Evolutionary conservation across 1,140 invertebrate genomes (phyloP), one percentile per base, ranked within the genome.

Genomic region (Mylabris phalerata): DNA sequence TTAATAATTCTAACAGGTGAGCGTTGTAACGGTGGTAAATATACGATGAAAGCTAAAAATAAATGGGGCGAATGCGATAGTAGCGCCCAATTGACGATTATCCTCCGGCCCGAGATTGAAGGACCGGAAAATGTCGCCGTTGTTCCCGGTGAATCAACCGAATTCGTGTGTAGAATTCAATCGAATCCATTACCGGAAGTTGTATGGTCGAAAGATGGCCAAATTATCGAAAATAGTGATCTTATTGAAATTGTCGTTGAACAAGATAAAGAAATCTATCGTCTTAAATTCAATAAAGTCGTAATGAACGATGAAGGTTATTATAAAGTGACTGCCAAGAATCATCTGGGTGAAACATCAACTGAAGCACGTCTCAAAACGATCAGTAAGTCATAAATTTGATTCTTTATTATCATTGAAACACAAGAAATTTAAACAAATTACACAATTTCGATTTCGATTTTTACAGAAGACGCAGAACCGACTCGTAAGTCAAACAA

Each of bases 181-280:
- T 86, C 88, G 6, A 91, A 92, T 73, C 91, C 91, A 0, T 82
- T 85, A 48, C 86, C 90, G 25, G 84, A 85, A 62, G 79, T 93
- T 5, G 80, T 81, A 48, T 93, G 90, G 88, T 78, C 76, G 60
- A 84, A 84, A 72, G 81, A 84, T 62, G 84, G 80, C 5, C 74
- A 80, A 50, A 74, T 82, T 27, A 75, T 89, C 6, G 75, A 80
- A 52, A 77, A 81, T 2, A 77, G 77, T 25, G 78, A 80, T 9
- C 77, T 78, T 43, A 80, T 80, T 63, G 78, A 79, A 4, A 80
- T 86, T 24, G 75, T 80, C 0, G 80, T 84, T 60, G 84, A 90
- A 66, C 75, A 75, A n/a, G 77, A 77, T 3, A 79, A 80, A 5
- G 84, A 85, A 62, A 80, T 78, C 0, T 87, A 86, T 69, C 83